Evolutionary conservation across 2,797 vertebrate species (phyloP).

Genomic region (Crenichthys baileyi): DNA sequence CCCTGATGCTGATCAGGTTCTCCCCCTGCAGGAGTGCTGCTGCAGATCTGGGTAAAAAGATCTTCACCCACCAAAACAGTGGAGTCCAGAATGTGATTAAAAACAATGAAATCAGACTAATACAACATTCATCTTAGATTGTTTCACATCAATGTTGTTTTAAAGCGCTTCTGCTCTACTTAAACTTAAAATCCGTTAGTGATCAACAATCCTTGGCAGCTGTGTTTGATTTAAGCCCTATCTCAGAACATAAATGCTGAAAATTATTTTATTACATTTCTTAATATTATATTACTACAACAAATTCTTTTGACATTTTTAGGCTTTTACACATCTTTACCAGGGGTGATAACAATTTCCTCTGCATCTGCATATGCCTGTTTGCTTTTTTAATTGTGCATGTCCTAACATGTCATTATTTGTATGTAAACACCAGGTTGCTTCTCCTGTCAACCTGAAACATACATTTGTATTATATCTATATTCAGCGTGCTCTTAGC

Average conservation of each 20-base stretch:
- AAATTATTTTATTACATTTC: not conserved
- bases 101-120: not conserved
- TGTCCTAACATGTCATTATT: constrained; percentile 22
- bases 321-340: no score
- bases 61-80: not conserved
- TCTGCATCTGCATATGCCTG: constrained; percentile 22
- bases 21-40: no score
- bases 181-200: not conserved
- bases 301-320: no score
- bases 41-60: not conserved
- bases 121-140: not conserved
- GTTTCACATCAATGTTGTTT: not conserved
- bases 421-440: constrained; percentile 50
- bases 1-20: no score
- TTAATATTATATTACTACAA: no score
- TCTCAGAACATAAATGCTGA: not conserved
- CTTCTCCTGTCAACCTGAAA: constrained; percentile 64
- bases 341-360: not conserved
- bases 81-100: not conserved
- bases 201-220: not conserved
- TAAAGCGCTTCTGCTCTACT: no score
- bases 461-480: constrained; percentile 67
- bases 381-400: constrained; percentile 35
- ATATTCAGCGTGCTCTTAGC: constrained; percentile 70
- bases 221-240: not conserved